Percentiles rank a stretch among this genome's conserved stretches.
phyloP scores from a whole-genome alignment of 2,113 vertebrate genomes.

The Prietella phreatophila region DNA sequence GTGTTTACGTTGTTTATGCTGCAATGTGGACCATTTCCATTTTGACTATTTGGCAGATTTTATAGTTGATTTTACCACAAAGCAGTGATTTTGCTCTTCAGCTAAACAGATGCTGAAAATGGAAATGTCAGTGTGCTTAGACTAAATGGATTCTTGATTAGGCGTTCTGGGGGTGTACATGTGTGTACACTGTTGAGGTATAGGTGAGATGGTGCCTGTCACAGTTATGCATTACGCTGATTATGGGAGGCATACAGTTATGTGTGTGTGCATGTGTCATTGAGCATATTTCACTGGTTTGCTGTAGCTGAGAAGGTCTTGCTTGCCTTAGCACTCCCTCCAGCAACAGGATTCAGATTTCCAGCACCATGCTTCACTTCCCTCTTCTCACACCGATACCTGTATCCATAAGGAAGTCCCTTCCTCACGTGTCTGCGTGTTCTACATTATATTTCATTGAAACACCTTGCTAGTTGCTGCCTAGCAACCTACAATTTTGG shows the following conservation, averaged over 20 bases:
- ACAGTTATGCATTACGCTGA: neutral
- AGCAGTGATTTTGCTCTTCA: constrained; percentile 6
- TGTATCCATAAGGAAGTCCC: neutral
- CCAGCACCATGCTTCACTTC: neutral
- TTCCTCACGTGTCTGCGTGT: neutral
- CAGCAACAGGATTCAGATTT: constrained; percentile 27
- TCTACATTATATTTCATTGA: constrained; percentile 23
- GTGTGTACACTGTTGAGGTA: neutral
- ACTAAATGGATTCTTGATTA: constrained; percentile 36
- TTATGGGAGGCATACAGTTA: neutral
- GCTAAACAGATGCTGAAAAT: constrained; percentile 29
- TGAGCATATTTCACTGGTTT: constrained; percentile 14
- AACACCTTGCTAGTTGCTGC: constrained; percentile 55
- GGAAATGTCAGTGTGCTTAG: constrained; percentile 32
- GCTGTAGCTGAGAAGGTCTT: constrained; percentile 17
- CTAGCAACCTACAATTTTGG: constrained; percentile 55
- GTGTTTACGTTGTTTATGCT: neutral
- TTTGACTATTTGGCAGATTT: constrained; percentile 24
- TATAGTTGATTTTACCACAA: neutral
- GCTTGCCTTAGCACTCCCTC: constrained; percentile 19
- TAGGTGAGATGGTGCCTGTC: neutral
- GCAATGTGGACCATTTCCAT: neutral
- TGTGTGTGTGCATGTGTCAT: constrained; percentile 1
- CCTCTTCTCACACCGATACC: neutral
- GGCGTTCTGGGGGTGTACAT: neutral